Conservation (phyloP, 2,797 vertebrate genomes). For the Aphelocoma californica region DNA sequence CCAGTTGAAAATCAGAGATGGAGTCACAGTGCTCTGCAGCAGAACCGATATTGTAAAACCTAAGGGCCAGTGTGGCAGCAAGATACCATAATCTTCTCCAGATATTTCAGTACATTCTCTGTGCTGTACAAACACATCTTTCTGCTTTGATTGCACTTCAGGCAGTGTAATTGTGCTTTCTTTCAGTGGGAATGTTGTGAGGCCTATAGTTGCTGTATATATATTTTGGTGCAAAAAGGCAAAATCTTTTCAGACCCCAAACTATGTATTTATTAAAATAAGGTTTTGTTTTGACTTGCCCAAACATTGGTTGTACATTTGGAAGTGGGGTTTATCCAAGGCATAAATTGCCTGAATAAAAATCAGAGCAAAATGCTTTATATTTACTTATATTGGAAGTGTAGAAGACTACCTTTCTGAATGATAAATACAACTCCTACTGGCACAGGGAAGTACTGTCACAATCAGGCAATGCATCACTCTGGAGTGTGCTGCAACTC, state of each 20-base stretch:
- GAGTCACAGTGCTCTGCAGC: not conserved
- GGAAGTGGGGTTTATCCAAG: not conserved
- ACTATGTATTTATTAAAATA: not conserved
- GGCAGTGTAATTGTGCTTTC: not conserved
- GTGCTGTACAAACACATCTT: not conserved
- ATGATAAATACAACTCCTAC: not conserved
- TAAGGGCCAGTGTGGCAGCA: not conserved
- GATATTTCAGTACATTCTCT: not conserved
- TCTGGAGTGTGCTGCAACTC: not conserved
- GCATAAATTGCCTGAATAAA: not conserved
- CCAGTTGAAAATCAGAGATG: not conserved
- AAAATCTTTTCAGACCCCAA: not conserved
- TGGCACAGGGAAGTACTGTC: not conserved
- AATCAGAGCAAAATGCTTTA: not conserved
- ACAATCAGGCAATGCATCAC: not conserved
- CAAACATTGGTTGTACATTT: not conserved
- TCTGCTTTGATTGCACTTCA: not conserved
- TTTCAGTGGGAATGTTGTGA: not conserved
- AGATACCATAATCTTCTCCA: not conserved
- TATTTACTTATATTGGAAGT: not conserved
- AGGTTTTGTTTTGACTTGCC: not conserved
- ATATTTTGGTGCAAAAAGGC: not conserved
- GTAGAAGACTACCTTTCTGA: not conserved
- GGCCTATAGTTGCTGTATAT: not conserved
- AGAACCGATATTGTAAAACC: not conserved